Conservation (phyloP, 2,113 vertebrate genomes). For the Mungos mungo region DNA sequence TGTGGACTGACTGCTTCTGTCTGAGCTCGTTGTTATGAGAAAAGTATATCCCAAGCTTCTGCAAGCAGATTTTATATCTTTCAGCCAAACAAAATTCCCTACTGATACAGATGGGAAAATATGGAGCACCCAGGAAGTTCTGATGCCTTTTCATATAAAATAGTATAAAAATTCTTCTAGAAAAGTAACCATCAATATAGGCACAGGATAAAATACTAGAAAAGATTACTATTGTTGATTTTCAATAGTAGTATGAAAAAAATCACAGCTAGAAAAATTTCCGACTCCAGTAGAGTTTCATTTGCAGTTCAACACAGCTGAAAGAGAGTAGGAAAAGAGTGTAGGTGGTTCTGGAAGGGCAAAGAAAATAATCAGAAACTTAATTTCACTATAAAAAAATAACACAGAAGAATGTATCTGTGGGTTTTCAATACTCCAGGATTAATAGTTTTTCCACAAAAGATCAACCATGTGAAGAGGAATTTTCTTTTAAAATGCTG, state of each 20-base stretch:
- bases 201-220: slow-evolving; percentile 30
- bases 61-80: neutral
- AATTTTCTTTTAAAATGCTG: slow-evolving; percentile 54
- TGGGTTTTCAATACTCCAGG: neutral
- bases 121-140: neutral
- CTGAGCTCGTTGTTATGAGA: slow-evolving; percentile 26
- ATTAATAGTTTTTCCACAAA: slow-evolving; percentile 50
- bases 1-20: neutral
- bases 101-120: neutral
- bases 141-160: slow-evolving; percentile 26
- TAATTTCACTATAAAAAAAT: slow-evolving; percentile 34
- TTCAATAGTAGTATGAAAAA: slow-evolving; percentile 34
- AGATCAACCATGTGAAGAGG: slow-evolving; percentile 5
- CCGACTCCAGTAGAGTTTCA: slow-evolving; percentile 3
- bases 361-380: neutral
- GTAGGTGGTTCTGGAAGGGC: slow-evolving; percentile 13
- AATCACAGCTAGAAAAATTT: slow-evolving; percentile 39
- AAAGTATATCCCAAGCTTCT: slow-evolving; percentile 51
- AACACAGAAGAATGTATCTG: slow-evolving; percentile 3
- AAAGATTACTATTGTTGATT: slow-evolving; percentile 18
- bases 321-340: slow-evolving; percentile 13
- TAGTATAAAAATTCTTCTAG: slow-evolving; percentile 49
- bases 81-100: slow-evolving; percentile 51
- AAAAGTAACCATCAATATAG: slow-evolving; percentile 33
- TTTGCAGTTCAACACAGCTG: slow-evolving; percentile 2